Base-by-base conservation (phyloP, 1,140 invertebrate species). In the Monochamus saltuarius region DNA sequence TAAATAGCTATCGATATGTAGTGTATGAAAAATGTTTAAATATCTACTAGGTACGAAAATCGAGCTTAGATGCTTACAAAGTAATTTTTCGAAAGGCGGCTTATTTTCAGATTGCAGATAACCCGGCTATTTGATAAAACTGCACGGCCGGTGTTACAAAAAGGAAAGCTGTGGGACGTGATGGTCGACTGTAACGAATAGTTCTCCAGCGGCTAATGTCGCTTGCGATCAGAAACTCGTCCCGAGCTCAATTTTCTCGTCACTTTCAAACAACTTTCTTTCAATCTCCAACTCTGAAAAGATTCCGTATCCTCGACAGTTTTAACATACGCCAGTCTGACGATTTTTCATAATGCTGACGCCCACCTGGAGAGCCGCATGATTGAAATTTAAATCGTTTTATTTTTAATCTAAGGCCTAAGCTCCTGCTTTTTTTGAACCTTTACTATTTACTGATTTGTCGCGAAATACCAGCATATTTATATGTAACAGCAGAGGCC, bases 251-350 rank as follows among this genome's bases (percentile, higher is more conserved):
- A 68, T 68, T 68, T 67, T 67, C 62, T 64, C 62, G 61, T 67
- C 61, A 67, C 65, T 67, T 61, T 64, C 59, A 62, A 68, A 67
- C 65, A 67, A 67, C 59, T 67, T 67, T 64, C 62, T 67, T 67
- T 67, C 65, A 67, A 67, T 67, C 65, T 64, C 52, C 56, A 62
- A 67, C 54, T 64, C 50, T 60, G 59, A 64, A 61, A 65, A 62
- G 54, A 61, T 54, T 55, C 52, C 62, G 59, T 45, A 49, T 59
- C 59, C 64, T 59, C 53, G 59, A 59, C 51, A 54, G 45, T 65
- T 65, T 57, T 59, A 59, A 63, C 54, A 62, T 62, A 58, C 49
- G 55, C 45, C 49, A 50, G 42, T 56, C 39, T 43, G 40, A 43
- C 40, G 54, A 57, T 62, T 45, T 47, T 61, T 56, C 53, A 61